Evolutionary conservation across 1,140 invertebrate genomes (phyloP).

Genomic region (Leguminivora glycinivorella): DNA sequence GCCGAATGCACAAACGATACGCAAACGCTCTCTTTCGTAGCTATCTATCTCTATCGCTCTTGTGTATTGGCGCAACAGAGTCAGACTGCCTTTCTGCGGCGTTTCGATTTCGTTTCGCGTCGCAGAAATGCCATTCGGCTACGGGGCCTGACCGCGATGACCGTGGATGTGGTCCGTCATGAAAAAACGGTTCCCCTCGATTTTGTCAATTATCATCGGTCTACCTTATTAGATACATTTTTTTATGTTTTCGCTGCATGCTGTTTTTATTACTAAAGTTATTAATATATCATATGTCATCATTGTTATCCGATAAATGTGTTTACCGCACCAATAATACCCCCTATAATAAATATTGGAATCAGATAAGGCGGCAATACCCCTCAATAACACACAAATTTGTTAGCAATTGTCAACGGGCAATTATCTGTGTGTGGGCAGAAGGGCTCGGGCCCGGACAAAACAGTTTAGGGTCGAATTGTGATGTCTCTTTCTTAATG

Average conservation of each 20-base stretch:
- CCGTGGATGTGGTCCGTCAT: no score
- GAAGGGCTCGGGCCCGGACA: no score
- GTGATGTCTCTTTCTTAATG: no score
- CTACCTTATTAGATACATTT: background rate
- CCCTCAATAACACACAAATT: background rate
- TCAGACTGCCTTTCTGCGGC: no score
- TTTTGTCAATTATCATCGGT: background rate
- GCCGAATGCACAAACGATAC: no score
- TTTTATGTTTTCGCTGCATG: background rate
- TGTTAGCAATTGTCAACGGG: background rate
- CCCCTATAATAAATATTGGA: slow-evolving; percentile 3
- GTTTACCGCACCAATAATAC: background rate
- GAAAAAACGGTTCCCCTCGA: background rate
- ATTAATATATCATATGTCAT: background rate
- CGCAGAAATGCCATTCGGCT: no score
- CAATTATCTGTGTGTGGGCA: background rate
- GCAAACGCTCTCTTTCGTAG: no score
- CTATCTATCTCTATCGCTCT: no score
- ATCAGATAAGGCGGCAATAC: background rate
- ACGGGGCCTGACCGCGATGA: no score
- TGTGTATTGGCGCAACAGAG: no score
- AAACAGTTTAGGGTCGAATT: no score
- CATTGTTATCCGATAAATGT: background rate
- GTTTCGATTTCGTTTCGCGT: no score
- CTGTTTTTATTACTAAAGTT: background rate